Base-by-base conservation (phyloP, 2,113 vertebrate genomes). In the Rhegmatorhina hoffmannsi region DNA sequence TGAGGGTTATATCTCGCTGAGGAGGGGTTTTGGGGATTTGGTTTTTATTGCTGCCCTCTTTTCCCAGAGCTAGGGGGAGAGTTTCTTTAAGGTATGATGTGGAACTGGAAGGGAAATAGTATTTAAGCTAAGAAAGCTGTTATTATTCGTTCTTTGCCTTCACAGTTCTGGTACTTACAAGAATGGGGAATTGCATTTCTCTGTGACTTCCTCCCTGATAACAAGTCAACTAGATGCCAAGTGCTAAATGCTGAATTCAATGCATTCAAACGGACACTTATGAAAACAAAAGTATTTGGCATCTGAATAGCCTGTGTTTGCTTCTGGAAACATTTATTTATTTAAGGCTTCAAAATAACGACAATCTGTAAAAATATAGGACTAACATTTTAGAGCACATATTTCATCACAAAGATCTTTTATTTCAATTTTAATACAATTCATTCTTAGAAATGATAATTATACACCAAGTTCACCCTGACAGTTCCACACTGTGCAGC, bases 201-300 rank as follows among this genome's bases (percentile, higher is more conserved):
- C 66, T 11, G 17, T 94, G 83, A 97, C 92, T 96, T 94, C 29
- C 72, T 44, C 44, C 52, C 17, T 92, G 80, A 84, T 94, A 97
- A 94, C 83, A 95, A 96, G 94, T 92, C 95, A 97, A 97, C 94
- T 96, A 96, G 75, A 92, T 92, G 93, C 46, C 75, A 98, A 97
- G 81, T 93, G 46, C 68, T 93, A 95, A 96, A 91, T 84, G 63
- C 60, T 77, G 38, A 10, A 88, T 82, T 91, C 79, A 94, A 66
- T 38, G 19, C n/a, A 84, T 89, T 97, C 64, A 87, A 88, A 90
- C n/a, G 34, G 49, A 68, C 60, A 85, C 33, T 92, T 63, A 73
- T 3, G 50, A 53, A 87, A 96, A 95, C 38, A 95, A 95, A 97
- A 62, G 33, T 92, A 53, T 90, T 95, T 92, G 66, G 72, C 63